A percentile compares a stretch with the other conserved stretches of the same genome.
Evolutionary conservation across 37 sponge, comb jelly and placozoan species (phyloP).

Genomic region (Theonella swinhoei): DNA sequence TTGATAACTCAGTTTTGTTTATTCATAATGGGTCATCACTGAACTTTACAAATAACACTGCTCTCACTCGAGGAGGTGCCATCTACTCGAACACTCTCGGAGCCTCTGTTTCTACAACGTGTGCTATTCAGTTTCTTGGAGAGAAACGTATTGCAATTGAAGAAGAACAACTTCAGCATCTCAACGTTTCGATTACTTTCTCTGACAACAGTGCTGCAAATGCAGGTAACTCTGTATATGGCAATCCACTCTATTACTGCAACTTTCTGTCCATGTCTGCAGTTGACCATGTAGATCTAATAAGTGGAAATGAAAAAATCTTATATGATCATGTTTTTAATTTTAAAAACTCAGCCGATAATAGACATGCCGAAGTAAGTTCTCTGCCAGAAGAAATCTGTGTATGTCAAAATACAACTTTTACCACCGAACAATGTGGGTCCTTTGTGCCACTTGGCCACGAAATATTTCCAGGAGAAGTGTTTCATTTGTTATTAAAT

Average conservation of each 20-base stretch:
- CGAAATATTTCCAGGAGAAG: background rate
- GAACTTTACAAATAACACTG: slow-evolving; percentile 20
- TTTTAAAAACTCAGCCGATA: background rate
- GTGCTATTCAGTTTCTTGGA: slow-evolving; percentile 1
- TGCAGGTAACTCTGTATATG: slow-evolving; percentile 30
- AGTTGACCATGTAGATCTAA: background rate
- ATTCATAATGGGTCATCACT: background rate
- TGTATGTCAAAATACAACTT: background rate
- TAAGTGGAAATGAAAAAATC: background rate
- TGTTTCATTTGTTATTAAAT: background rate
- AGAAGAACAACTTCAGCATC: too few relatives aligned
- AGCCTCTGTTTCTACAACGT: background rate
- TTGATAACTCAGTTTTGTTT: background rate
- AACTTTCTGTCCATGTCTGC: background rate
- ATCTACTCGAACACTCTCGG: background rate
- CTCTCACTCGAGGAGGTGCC: slow-evolving; percentile 9
- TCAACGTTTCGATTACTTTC: background rate
- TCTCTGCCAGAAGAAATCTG: background rate
- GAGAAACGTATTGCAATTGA: background rate
- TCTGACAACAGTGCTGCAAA: slow-evolving; percentile 15
- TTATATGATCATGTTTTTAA: background rate
- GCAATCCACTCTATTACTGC: slow-evolving; percentile 12
- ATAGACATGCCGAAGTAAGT: background rate
- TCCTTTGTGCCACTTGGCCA: background rate
- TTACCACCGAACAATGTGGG: background rate